Percentiles rank a stretch among this genome's conserved stretches.
These are phyloP conservation scores for Scaeva pyrastri DNA, from an alignment of 2,888 invertebrate species.

Conservation along the genomic window DNA sequence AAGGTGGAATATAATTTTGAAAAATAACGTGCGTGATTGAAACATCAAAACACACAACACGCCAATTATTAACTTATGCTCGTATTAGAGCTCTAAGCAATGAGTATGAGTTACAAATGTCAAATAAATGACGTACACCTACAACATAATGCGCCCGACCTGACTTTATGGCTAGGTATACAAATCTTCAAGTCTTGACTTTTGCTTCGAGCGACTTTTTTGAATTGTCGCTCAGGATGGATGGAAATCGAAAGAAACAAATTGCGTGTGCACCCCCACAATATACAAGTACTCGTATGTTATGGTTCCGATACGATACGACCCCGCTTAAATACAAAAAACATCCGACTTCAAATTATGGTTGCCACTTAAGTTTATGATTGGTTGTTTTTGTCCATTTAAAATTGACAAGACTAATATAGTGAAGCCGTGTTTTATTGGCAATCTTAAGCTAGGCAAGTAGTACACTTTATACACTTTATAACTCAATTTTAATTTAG, in stretches of 20 bases:
- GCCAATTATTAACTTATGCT: constrained; percentile 59
- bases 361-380: background rate
- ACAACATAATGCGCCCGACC: constrained; percentile 42
- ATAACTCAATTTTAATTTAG: no score
- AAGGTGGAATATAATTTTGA: constrained; percentile 63
- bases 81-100: constrained; percentile 37
- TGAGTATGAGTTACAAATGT: constrained; percentile 28
- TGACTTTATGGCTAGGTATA: constrained; percentile 33
- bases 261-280: constrained; percentile 73
- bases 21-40: constrained; percentile 67
- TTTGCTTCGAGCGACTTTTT: constrained; percentile 13
- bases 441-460: no score
- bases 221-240: constrained; percentile 16
- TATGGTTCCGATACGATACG: constrained; percentile 36
- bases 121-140: constrained; percentile 62
- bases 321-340: constrained; percentile 4
- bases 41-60: constrained; percentile 76
- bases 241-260: constrained; percentile 40
- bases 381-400: background rate
- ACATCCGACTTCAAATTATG: background rate
- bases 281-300: no score
- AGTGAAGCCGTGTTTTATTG: no score
- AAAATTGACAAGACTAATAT: no score
- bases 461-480: no score
- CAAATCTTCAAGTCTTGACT: background rate